Base-by-base conservation (phyloP, 2,888 invertebrate species). In the Diploptera punctata region DNA sequence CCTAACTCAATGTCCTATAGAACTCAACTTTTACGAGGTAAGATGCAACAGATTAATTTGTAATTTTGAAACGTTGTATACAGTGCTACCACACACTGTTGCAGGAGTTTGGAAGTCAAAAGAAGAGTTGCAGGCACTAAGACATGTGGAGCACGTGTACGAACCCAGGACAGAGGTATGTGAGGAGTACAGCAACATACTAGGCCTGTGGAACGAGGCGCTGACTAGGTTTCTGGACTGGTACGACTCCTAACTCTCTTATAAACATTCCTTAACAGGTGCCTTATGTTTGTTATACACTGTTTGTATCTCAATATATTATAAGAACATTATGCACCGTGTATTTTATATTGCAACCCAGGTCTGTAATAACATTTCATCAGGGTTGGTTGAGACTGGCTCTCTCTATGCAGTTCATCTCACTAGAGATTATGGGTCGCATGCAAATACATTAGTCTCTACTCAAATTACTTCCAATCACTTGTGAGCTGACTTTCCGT, bases 31-130 rank as follows among this genome's bases (percentile, higher is more conserved):
- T 9, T 38, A 9, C 13, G 13, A 9, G 13, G 38, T 5, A 9
- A 38, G 7, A 38, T 38, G 13, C 13, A 38, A 38, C 38, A 13
- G 38, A 5, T 13, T 38, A 13, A 38, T 38, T 38, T 9, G 38
- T 9, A 9, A 38, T 38, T 38, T 5, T 9, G 13, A 38, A 38
- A 38, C 5, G 38, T 38, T 38, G 38, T 5, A 38, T 5, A 38
- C 5, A 38, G 7, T 38, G 38, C 5, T 13, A 13, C 24, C 2
- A 26, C 13, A 24, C 24, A 16, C 16, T 29, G 24, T 49, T 54
- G 16, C 81, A 91, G 93, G 91, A 77, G 84, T 94, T 74, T 95
- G 94, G 93, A 87, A 88, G 77, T 85, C 85, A 62, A 88, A 89
- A 78, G 87, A 90, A 2, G 91, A 94, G 76, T 80, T 95, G 26